Percentiles rank a stretch among this genome's conserved stretches.
Evolutionary conservation across 2,888 invertebrate species (phyloP).

Genomic region (Cordilura impudica): DNA sequence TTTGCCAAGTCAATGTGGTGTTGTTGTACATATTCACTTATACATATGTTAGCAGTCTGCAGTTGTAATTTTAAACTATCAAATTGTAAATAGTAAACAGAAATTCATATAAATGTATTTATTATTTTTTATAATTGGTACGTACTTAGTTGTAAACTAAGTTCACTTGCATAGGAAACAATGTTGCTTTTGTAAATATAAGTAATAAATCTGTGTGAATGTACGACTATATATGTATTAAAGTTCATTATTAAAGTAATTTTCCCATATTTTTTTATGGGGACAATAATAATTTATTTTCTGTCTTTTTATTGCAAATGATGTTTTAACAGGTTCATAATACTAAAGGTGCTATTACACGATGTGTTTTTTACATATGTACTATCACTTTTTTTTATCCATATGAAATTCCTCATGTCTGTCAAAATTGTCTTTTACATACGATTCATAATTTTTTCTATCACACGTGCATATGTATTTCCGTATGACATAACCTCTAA

Average conservation of each 20-base stretch:
- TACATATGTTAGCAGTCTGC: background rate
- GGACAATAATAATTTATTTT: background rate
- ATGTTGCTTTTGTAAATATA: background rate
- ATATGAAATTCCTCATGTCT: too few species aligned
- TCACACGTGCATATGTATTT: too few species aligned
- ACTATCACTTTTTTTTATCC: too few species aligned
- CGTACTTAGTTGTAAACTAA: background rate
- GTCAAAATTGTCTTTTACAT: too few species aligned
- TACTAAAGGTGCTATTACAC: too few species aligned
- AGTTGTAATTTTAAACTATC: slow-evolving; percentile 12
- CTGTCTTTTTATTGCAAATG: background rate
- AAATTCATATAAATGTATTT: background rate
- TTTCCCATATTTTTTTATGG: background rate
- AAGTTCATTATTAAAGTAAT: too few species aligned
- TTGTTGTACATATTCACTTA: slow-evolving; percentile 1
- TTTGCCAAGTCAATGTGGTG: slow-evolving; percentile 40
- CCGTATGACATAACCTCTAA: too few species aligned
- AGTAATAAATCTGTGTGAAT: too few species aligned
- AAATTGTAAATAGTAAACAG: background rate
- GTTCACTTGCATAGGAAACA: too few species aligned
- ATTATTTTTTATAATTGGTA: background rate
- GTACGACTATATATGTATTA: background rate
- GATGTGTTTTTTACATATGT: too few species aligned
- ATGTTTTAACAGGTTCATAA: background rate
- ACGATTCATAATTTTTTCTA: too few species aligned